A percentile compares a stretch with the other conserved stretches of the same genome.
phyloP scores from a whole-genome alignment of 2,888 invertebrate species.

The Dryomyza anilis region DNA sequence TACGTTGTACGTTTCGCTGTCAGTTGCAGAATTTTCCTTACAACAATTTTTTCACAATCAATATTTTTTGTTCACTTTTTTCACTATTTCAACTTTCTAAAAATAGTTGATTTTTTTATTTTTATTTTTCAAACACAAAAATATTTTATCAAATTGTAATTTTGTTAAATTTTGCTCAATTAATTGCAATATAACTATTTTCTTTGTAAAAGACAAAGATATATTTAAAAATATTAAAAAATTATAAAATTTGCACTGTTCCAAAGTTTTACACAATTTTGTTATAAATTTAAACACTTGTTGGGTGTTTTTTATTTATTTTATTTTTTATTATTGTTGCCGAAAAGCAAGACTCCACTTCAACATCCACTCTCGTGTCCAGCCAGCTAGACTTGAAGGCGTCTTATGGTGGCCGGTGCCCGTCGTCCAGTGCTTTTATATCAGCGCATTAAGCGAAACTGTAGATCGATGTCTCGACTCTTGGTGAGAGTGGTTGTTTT shows the following conservation, averaged over 20 bases:
- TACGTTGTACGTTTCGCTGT: conserved; percentile 1
- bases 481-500: neutral
- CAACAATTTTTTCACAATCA: neutral
- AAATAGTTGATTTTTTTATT: no score
- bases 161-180: conserved; percentile 11
- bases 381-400: conserved; percentile 62
- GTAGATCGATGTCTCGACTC: neutral
- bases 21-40: conserved; percentile 5
- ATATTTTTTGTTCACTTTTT: neutral
- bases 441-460: conserved; percentile 29
- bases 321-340: conserved; percentile 26
- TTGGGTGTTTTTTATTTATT: neutral
- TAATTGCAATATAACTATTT: conserved; percentile 45
- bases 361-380: conserved; percentile 57
- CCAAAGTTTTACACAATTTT: conserved; percentile 18
- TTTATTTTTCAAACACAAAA: no score
- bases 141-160: no score
- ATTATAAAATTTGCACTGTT: conserved; percentile 1
- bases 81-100: no score
- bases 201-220: conserved; percentile 43
- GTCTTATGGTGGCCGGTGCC: conserved; percentile 59
- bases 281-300: conserved; percentile 1
- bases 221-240: conserved; percentile 30
- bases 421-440: conserved; percentile 58
- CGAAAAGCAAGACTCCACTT: conserved; percentile 48